Evolutionary conservation across 2,888 invertebrate genomes (phyloP), one percentile per base, ranked within the genome.

Genomic region (Netelia fuscicornis): DNA sequence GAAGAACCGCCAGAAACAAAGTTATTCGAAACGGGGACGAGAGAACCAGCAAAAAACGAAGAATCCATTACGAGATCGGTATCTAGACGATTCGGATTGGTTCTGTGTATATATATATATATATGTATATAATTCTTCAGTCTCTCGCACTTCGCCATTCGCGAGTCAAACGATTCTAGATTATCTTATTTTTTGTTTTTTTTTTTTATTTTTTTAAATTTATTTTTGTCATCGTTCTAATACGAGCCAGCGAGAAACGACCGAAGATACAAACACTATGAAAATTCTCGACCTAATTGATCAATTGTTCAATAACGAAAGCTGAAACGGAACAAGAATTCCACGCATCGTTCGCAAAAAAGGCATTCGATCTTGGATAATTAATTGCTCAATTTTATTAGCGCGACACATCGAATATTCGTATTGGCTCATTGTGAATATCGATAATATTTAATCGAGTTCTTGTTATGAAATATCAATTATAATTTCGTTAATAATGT

Each of bases 41-140:
- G 76, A 77, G 81, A 70, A 72, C 84, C 37, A 1, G 6, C 81
- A 84, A 75, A 77, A 84, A 80, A 81, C 81, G 81, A 60, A 77
- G 76, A 80, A 80, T 80, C 79, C 79, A 81, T 84, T 77, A 81
- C 81, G 72, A 76, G 88, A 88, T 90, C 85, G 89, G 89, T 89
- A 90, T 91, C 88, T 87, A 88, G 87, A 88, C 83, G 87, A 88
- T 88, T 88, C 68, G 85, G 86, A 86, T 75, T 52, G 75, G 23
- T 52, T 64, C 54, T 64, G 30, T 23, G 64, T 64, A 30, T 56
- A 6, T 23, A 42, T 23, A 56, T 65, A 42, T 64, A 5, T 17
- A 37, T 30, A 30, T n/a, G 52, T 65, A 42, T 64, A 6, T 13
- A 23, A 52, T 30, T 20, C 9, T 75, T 60, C 52, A 52, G 25